Base-by-base conservation (phyloP, 2,888 invertebrate genomes). In the Halictus ligatus region DNA sequence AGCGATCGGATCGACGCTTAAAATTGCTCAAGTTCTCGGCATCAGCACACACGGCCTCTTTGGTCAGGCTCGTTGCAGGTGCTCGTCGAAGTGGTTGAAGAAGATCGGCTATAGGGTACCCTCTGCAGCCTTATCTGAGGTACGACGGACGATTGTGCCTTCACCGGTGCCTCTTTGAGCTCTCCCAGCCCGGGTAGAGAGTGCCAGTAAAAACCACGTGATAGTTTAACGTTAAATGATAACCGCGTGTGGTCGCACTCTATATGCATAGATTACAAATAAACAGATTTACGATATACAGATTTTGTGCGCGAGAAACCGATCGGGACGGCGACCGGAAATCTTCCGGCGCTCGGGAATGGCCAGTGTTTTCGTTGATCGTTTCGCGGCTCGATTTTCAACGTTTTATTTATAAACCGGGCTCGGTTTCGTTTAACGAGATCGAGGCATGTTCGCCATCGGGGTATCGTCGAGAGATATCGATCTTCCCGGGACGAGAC, bases 11-110 rank as follows among this genome's bases (percentile, higher is more conserved):
- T 92, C 91, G 90, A 91, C 88, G 88, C 64, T 81, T 69, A 92
- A 90, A 91, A 91, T 92, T 91, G 91, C 91, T 92, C 91, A 89
- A 91, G 90, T 88, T 87, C 90, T 83, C 85, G 82, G 88, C 77
- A 78, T 80, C 75, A 71, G 77, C 58, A 12, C 12, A 35, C 35
- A 58, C 58, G n/a, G 58, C 58, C 58, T 21, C 58, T 58, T 58
- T n/a, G 58, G 58, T n/a, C 58, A n/a, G n/a, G 4, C 58, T 76
- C 72, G 89, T 83, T 5, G 35, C 86, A 86, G 88, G 85, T 89
- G 88, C 72, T 80, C 80, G 81, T 87, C 82, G 81, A 73, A 80
- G 82, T 83, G 80, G 79, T n/a, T 75, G 86, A 84, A 81, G 88
- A 88, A 64, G 29, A 64, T 64, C 67, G 77, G 73, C 78, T 84